Percentiles rank a stretch among this genome's conserved stretches.
phyloP scores from a whole-genome alignment of 2,113 vertebrate genomes.

The Cryptotis parvus region DNA sequence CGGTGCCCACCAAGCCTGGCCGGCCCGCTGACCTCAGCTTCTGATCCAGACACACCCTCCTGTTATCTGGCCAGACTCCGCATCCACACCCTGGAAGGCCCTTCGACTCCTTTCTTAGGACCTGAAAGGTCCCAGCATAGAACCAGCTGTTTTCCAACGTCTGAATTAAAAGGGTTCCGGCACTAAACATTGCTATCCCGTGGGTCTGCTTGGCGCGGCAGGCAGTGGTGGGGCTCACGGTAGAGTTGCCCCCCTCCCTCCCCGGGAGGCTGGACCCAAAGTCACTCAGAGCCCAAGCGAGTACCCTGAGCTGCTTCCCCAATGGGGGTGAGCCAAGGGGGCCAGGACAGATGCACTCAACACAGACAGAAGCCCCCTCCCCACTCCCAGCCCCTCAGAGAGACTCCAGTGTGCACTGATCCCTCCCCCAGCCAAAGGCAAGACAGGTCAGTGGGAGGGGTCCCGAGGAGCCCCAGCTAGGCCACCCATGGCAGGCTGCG shows the following conservation, averaged over 20 bases:
- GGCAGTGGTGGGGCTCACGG: not conserved
- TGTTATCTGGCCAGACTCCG: not conserved
- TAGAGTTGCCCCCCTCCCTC: no score
- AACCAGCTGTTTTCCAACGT: slow-evolving; percentile 45
- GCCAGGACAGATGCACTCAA: slow-evolving; percentile 5
- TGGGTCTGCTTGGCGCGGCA: not conserved
- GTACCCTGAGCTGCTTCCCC: no score
- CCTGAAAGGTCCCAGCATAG: not conserved
- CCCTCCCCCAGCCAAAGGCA: not conserved
- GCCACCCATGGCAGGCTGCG: not conserved
- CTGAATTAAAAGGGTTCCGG: slow-evolving; percentile 46
- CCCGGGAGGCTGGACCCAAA: no score
- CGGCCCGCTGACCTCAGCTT: no score
- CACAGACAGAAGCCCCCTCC: not conserved
- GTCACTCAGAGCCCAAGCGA: no score
- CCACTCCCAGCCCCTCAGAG: not conserved
- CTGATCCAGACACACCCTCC: no score
- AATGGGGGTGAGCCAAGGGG: not conserved
- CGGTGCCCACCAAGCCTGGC: slow-evolving; percentile 1
- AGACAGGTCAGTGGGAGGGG: not conserved
- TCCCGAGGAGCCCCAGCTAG: not conserved
- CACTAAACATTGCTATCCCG: not conserved
- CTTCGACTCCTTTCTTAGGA: not conserved
- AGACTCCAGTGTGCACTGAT: slow-evolving; percentile 5
- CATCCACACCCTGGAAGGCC: not conserved